Evolutionary conservation across 2,888 invertebrate species (phyloP).

Genomic region (Trimorus sp.): DNA sequence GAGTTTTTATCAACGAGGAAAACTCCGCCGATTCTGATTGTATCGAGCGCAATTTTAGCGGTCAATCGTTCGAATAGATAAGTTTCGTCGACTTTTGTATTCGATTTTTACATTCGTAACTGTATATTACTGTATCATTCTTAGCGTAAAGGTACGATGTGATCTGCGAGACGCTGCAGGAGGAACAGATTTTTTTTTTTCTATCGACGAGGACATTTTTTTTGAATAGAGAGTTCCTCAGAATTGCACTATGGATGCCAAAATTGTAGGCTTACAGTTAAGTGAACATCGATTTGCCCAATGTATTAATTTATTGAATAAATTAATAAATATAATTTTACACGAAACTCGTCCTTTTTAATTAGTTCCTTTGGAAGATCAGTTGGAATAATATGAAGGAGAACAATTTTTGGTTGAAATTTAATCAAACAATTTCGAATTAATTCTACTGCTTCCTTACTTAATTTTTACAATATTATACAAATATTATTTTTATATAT

Average conservation of each 20-base stretch:
- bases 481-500: no score
- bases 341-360: not conserved
- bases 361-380: no score
- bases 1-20: not conserved
- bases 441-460: no score
- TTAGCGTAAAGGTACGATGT: slow-evolving; percentile 15
- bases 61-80: no score
- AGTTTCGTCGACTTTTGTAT: slow-evolving; percentile 31
- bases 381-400: no score
- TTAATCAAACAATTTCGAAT: no score
- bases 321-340: slow-evolving; percentile 25
- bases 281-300: slow-evolving; percentile 17
- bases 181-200: not conserved
- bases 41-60: not conserved
- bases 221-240: slow-evolving; percentile 13
- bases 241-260: slow-evolving; percentile 29
- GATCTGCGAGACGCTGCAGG: slow-evolving; percentile 10
- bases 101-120: slow-evolving; percentile 23
- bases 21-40: no score
- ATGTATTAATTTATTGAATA: slow-evolving; percentile 39
- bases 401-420: no score
- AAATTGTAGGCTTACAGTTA: slow-evolving; percentile 21
- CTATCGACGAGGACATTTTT: not conserved
- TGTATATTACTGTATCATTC: slow-evolving; percentile 40
- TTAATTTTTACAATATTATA: no score